These are phyloP conservation scores for Falco naumanni DNA, from an alignment of 2,797 vertebrate species.

Conservation along the genomic window DNA sequence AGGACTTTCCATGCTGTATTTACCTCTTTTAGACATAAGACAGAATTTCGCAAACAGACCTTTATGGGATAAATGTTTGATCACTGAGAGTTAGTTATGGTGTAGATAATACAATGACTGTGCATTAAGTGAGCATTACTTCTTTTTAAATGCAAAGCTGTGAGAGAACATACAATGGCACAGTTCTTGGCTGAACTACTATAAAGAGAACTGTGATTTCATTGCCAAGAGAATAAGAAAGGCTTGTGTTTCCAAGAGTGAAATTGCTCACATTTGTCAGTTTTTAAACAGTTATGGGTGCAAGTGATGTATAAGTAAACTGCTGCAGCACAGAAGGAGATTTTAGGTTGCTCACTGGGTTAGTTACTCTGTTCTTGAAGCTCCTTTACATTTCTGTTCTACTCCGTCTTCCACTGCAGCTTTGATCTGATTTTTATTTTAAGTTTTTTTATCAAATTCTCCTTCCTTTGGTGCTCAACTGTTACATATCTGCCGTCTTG, in stretches of 20 bases:
- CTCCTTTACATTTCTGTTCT: background rate
- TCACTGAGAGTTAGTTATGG: background rate
- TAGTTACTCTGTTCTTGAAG: background rate
- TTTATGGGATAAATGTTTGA: background rate
- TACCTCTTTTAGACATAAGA: background rate
- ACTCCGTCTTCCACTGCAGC: background rate
- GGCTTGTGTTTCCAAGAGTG: slow-evolving; percentile 40
- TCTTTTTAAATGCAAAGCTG: slow-evolving; percentile 43
- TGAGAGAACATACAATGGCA: background rate
- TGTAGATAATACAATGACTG: background rate
- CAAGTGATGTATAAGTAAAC: slow-evolving; percentile 16
- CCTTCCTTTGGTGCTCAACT: slow-evolving; percentile 12
- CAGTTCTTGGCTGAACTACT: slow-evolving; percentile 50
- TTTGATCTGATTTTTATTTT: slow-evolving; percentile 26
- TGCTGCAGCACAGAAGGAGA: slow-evolving; percentile 18
- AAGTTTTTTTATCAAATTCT: background rate
- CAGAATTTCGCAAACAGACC: background rate
- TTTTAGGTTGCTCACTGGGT: background rate
- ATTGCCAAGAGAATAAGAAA: slow-evolving; percentile 48
- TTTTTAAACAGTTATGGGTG: slow-evolving; percentile 32
- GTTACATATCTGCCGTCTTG: background rate
- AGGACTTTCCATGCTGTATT: background rate
- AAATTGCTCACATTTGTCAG: slow-evolving; percentile 49
- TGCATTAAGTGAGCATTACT: slow-evolving; percentile 24
- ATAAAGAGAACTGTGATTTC: background rate